phyloP scores from a whole-genome alignment of 1,140 invertebrate genomes.

The Gyrodactylus salaris region DNA sequence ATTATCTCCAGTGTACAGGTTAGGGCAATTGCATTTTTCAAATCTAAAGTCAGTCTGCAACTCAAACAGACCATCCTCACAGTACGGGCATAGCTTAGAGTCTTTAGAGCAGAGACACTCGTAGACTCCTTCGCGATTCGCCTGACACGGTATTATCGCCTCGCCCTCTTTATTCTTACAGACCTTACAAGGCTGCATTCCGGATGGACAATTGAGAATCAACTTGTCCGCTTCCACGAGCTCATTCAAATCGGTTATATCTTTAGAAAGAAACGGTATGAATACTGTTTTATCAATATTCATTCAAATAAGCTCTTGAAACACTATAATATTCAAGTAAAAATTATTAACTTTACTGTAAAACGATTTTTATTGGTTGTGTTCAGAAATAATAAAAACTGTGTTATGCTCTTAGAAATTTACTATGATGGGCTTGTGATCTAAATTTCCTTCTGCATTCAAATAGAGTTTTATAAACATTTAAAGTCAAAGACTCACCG shows the following conservation, averaged over 20 bases:
- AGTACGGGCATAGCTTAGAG: background rate
- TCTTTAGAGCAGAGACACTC: background rate
- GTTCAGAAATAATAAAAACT: too few relatives aligned
- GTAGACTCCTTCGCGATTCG: background rate
- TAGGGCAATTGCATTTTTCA: constrained; percentile 61
- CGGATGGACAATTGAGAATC: background rate
- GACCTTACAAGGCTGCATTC: background rate
- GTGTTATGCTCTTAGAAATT: too few relatives aligned
- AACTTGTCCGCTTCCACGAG: background rate
- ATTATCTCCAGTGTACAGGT: constrained; percentile 58
- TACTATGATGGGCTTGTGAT: too few relatives aligned
- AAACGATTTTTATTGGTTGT: too few relatives aligned
- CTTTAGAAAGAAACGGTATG: too few relatives aligned
- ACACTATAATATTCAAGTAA: too few relatives aligned
- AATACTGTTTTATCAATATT: too few relatives aligned
- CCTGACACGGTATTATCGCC: background rate
- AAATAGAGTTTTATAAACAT: too few relatives aligned
- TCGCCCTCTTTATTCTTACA: background rate
- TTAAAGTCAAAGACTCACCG: too few relatives aligned
- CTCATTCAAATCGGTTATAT: background rate
- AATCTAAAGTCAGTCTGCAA: constrained; percentile 21
- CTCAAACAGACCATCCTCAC: background rate
- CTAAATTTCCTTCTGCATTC: too few relatives aligned
- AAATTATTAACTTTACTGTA: too few relatives aligned
- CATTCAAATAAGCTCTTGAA: too few relatives aligned